A percentile compares a stretch with the other conserved stretches of the same genome.
Conservation (phyloP, 2,113 vertebrate genomes). For the Neogobius melanostomus region DNA sequence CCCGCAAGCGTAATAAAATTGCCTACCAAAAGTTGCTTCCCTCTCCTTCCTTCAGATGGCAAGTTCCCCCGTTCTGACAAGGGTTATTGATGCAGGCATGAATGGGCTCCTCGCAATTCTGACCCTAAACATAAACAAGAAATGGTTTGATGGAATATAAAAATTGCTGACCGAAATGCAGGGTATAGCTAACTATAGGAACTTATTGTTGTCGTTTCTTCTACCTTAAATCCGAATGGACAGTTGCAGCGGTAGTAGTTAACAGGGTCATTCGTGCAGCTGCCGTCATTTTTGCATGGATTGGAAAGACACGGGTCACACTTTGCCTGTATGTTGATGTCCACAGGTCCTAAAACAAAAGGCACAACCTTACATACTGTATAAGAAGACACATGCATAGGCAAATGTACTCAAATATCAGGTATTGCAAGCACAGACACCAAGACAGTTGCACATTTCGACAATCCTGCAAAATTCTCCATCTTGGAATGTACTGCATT, state of each 20-base stretch:
- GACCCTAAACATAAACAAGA: conserved; percentile 78
- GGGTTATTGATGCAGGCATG: conserved; percentile 95
- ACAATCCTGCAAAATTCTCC: conserved; percentile 26
- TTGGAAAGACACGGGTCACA: conserved; percentile 96
- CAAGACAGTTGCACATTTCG: conserved; percentile 24
- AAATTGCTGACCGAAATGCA: neutral
- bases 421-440: conserved; percentile 3
- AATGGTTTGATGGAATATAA: conserved; percentile 7
- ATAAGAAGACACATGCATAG: neutral
- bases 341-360: conserved; percentile 83
- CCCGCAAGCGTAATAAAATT: neutral
- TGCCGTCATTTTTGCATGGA: conserved; percentile 95
- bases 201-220: neutral
- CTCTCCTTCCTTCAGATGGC: conserved; percentile 93
- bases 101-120: conserved; percentile 92
- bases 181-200: neutral
- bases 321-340: conserved; percentile 90
- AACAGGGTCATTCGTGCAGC: conserved; percentile 92
- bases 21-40: conserved; percentile 91
- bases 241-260: conserved; percentile 96
- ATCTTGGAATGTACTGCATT: neutral
- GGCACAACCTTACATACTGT: conserved; percentile 35
- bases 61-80: conserved; percentile 89
- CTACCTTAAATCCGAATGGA: conserved; percentile 95
- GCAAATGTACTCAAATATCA: conserved; percentile 37